Conservation (phyloP, 1,140 invertebrate genomes). For the Saccostrea glomerata region DNA sequence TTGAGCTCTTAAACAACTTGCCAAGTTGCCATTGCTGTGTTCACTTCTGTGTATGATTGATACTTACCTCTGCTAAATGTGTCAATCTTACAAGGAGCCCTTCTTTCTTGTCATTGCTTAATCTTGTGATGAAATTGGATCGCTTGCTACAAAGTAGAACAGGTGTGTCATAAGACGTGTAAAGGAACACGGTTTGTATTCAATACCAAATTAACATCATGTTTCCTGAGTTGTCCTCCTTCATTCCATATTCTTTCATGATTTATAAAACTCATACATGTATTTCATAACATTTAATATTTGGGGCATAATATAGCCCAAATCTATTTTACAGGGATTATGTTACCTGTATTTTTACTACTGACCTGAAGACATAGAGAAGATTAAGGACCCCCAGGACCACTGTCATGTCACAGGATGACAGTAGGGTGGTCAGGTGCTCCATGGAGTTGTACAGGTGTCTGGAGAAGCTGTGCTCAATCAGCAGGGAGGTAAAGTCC, state of each 20-base stretch:
- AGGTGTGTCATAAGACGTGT: too few species aligned
- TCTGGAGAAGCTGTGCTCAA: slow-evolving; percentile 94
- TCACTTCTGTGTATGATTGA: neutral
- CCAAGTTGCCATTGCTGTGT: neutral
- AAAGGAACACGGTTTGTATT: too few species aligned
- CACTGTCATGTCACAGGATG: slow-evolving; percentile 91
- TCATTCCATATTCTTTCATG: too few species aligned
- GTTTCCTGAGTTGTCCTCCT: too few species aligned
- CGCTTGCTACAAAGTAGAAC: slow-evolving; percentile 85
- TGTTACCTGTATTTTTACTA: neutral
- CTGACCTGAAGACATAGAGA: slow-evolving; percentile 89
- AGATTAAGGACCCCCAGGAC: slow-evolving; percentile 92
- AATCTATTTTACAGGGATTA: too few species aligned
- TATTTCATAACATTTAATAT: too few species aligned
- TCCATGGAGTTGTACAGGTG: slow-evolving; percentile 96
- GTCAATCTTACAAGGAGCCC: slow-evolving; percentile 87
- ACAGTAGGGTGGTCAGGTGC: slow-evolving; percentile 89
- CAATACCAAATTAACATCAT: too few species aligned
- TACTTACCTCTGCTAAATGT: slow-evolving; percentile 88
- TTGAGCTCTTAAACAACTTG: neutral
- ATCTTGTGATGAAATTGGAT: slow-evolving; percentile 92
- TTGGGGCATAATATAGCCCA: too few species aligned
- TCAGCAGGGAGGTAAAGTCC: slow-evolving; percentile 85
- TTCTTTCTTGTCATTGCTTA: slow-evolving; percentile 87
- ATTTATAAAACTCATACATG: too few species aligned